Evolutionary conservation across 2,797 vertebrate genomes (phyloP), one percentile per base, ranked within the genome.

Genomic region (Sitta carolinensis): DNA sequence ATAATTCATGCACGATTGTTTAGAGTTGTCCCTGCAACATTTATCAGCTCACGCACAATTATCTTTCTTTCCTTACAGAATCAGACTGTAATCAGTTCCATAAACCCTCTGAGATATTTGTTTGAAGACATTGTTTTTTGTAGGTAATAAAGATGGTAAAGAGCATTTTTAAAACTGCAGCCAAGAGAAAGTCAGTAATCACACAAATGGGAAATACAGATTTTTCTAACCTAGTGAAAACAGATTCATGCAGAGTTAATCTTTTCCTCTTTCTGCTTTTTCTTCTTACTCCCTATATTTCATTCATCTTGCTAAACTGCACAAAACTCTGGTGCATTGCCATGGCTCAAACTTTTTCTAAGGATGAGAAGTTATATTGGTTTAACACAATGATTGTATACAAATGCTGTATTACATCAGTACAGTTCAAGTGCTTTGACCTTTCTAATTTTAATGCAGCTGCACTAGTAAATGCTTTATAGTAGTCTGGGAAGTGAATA

Each of bases 1-100:
- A 64, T 57, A 95, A 96, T 96, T 90, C 94, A 95, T 89, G 84
- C 78, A 32, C 48, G 57, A 87, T 82, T 96, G 91, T 97, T 96
- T 95, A 93, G 76, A 91, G 88, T 87, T 93, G 78, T 94, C 85
- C 91, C 94, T 91, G 84, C 40, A 94, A 91, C 84, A 68, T 94
- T 90, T 91, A 89, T 94, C 51, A 8, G 78, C 86, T 93, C 72
- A 64, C 0, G 1, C 67, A 67, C 63, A 86, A 94, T 95, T 94
- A 91, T 90, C 86, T 73, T 81, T 66, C 88, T 81, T 83, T 76
- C 78, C 77, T 92, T 93, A 36, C 70, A 96, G 59, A 90, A 90
- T 77, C 51, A 8, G 76, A 54, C 50, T 72, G 86, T 68, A 94
- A 94, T 96, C 84, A 88, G 86, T 86, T 84, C 73, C 72, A 55